Conservation (phyloP, 2,113 vertebrate species). For the Pipra filicauda region DNA sequence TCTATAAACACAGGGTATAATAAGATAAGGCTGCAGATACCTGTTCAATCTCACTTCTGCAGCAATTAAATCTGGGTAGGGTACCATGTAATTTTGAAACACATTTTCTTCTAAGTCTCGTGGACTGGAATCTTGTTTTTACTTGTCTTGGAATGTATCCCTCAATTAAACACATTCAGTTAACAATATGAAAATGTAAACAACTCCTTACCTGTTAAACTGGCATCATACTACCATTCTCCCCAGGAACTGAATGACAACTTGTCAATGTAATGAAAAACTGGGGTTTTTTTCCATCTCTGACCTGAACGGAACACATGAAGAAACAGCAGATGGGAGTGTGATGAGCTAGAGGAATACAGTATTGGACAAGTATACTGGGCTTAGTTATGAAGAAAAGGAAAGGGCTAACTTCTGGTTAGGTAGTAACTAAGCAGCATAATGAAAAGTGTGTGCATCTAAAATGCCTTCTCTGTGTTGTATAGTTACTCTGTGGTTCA, state of each 20-base stretch:
- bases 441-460: background rate
- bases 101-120: background rate
- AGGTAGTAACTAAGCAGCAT: background rate
- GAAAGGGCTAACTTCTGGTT: background rate
- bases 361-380: background rate
- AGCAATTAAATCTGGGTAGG: background rate
- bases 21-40: background rate
- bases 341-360: background rate
- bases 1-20: background rate
- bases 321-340: background rate
- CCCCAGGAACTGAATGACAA: background rate
- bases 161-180: background rate
- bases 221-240: background rate
- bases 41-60: background rate
- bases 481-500: background rate
- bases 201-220: background rate
- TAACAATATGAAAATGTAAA: background rate
- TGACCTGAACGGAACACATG: background rate
- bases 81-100: background rate
- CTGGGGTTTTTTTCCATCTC: background rate
- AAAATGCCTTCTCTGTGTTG: background rate
- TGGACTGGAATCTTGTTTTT: background rate
- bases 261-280: background rate
- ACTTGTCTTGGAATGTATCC: background rate
- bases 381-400: background rate